Evolutionary conservation across 1,140 invertebrate genomes (phyloP), one percentile per base, ranked within the genome.

Genomic region (Proales similis): DNA sequence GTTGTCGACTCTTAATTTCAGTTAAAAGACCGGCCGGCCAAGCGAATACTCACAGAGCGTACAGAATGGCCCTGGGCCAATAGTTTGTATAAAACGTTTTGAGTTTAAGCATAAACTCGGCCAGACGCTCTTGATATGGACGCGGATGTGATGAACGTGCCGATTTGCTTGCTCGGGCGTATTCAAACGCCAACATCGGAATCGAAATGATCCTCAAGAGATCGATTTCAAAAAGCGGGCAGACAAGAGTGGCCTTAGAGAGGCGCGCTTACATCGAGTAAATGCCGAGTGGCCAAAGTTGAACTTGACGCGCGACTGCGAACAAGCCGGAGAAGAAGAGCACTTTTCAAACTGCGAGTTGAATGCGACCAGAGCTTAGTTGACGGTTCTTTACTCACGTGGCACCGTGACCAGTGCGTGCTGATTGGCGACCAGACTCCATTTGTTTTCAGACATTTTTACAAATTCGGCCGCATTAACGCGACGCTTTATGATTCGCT

Each of bases 351-450:
- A n/a, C n/a, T n/a, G n/a, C n/a, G 14, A 38, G 42, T 17, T 46
- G 7, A 38, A 20, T 27, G 12, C 9, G 24, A 30, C 33, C 20
- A 2, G 2, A 51, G 3, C 3, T 36, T 12, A 24, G 11, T 51
- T 51, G 9, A 19, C 2, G 20, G 20, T 32, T 1, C n/a, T 32
- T 30, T 30, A 14, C 22, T 53, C 45, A 57, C 51, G 14, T 42
- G 51, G 33, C 19, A 39, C 51, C 19, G 51, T 57, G 17, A 39
- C 22, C 11, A 57, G 29, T 3, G 36, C 51, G 19, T 57, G 51
- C 27, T 57, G 36, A 57, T 57, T 57, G 27, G 51, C 51, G 32
- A 57, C 39, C 29, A 30, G 45, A 19, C 24, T 42, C 51, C 51
- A 57, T 42, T 42, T 42, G 12, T 29, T 57, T 2, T 14, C 7